These are phyloP conservation scores for Halisarca cf. caerulea DNA, from an alignment of 37 sponge, comb jelly and placozoan genomes.

Conservation along the genomic window DNA sequence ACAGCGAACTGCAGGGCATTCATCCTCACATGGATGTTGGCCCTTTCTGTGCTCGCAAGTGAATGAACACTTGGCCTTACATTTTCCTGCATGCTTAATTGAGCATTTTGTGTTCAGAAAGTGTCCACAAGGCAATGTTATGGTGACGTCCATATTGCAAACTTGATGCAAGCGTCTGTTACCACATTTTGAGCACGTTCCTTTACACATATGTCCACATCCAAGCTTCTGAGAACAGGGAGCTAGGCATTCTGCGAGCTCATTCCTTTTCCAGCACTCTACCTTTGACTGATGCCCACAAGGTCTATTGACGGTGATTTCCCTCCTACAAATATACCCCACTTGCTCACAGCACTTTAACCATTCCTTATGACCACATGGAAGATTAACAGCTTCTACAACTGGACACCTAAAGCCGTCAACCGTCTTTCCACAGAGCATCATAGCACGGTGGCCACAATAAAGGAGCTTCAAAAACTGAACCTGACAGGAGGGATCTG, in stretches of 20 bases:
- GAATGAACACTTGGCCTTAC: background rate
- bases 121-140: slow-evolving; percentile 22
- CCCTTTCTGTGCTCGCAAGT: background rate
- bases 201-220: slow-evolving; percentile 73
- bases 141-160: background rate
- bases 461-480: background rate
- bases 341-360: too few relatives aligned
- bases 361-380: slow-evolving; percentile 58
- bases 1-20: slow-evolving; percentile 2
- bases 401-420: background rate
- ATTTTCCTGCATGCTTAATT: background rate
- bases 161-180: slow-evolving; percentile 6
- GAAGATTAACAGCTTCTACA: background rate
- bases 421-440: background rate
- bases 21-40: background rate
- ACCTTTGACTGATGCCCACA: slow-evolving; percentile 57
- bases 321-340: background rate
- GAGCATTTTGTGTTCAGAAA: background rate
- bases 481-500: background rate
- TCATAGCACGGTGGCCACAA: background rate
- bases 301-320: background rate
- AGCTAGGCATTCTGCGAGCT: background rate
- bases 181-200: slow-evolving; percentile 22
- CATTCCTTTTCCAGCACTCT: background rate
- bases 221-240: slow-evolving; percentile 37